Evolutionary conservation across 2,797 vertebrate species (phyloP), one percentile per base, ranked within the genome.

Genomic region (Lateolabrax maculatus): DNA sequence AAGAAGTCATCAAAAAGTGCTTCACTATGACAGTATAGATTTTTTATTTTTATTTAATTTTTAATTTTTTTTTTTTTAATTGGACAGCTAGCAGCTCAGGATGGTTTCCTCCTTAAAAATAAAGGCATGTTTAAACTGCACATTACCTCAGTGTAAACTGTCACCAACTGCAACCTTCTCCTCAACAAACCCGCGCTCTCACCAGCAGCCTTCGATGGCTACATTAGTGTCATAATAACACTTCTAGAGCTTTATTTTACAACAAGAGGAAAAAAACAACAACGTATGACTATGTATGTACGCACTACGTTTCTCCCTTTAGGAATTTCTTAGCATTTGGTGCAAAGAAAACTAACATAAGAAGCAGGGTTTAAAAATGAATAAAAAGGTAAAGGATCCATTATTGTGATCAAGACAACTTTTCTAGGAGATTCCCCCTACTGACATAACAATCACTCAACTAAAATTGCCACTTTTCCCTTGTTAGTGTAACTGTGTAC

Each of bases 391-490:
- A 61, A 72, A 74, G 56, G 82, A 77, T 78, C 57, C 34, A 61
- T 64, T 57, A 48, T 65, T 80, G 46, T 64, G 62, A 87, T 83
- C 62, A 58, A 29, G 57, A 76, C 55, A 60, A 70, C 51, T 3
- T 64, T 76, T 65, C 64, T 31, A 80, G 71, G 71, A 86, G 74
- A 79, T 74, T 79, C 67, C 75, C 63, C 76, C 71, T 71, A 80
- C 81, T 46, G 71, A 89, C 79, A 86, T 31, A 76, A 89, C 72
- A 52, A 80, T 71, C 75, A 79, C 82, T 77, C 69, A 56, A 74
- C 64, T 85, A 85, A 69, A 90, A 94, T 94, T 94, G 93, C 93
- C 93, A 93, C 93, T 92, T 92, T 93, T 92, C 93, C 94, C 92
- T 93, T 91, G 81, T 84, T 92, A 83, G 51, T 29, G 81, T 84